Percentiles rank a stretch among this genome's conserved stretches.
Conservation (phyloP, 2,113 vertebrate genomes). For the Corythaeola cristata region DNA sequence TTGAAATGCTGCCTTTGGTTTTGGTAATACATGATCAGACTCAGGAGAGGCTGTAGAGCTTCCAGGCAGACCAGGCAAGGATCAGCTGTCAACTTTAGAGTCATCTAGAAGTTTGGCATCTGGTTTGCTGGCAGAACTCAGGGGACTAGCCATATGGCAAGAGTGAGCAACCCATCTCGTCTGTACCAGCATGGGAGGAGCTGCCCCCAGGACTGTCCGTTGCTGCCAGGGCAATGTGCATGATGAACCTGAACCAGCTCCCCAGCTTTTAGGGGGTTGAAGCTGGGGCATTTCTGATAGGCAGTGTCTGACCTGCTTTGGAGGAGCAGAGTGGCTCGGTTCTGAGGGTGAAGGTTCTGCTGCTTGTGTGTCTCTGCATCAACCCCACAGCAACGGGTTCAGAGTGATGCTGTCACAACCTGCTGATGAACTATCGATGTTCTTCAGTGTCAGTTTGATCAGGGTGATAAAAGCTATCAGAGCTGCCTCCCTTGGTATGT, state of each 20-base stretch:
- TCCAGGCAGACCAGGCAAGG: neutral
- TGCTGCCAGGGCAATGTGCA: neutral
- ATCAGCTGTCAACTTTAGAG: neutral
- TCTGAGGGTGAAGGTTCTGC: neutral
- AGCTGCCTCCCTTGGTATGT: neutral
- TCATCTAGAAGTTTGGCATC: neutral
- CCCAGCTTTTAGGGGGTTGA: neutral
- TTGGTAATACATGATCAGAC: neutral
- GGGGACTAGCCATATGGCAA: neutral
- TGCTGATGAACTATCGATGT: neutral
- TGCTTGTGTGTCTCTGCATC: neutral
- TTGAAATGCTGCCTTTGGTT: neutral
- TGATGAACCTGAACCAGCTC: neutral
- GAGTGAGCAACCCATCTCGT: neutral
- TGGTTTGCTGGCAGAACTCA: neutral
- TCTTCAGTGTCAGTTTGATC: neutral
- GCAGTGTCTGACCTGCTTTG: rapidly evolving
- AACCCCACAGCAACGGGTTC: neutral
- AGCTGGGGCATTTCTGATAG: rapidly evolving
- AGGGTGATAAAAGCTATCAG: neutral
- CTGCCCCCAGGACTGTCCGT: neutral
- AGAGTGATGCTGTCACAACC: neutral
- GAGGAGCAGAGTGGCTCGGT: neutral
- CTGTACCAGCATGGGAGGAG: neutral
- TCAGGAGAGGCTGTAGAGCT: neutral